Evolutionary conservation across 2,797 vertebrate genomes (phyloP).

Genomic region (Melanogrammus aeglefinus): DNA sequence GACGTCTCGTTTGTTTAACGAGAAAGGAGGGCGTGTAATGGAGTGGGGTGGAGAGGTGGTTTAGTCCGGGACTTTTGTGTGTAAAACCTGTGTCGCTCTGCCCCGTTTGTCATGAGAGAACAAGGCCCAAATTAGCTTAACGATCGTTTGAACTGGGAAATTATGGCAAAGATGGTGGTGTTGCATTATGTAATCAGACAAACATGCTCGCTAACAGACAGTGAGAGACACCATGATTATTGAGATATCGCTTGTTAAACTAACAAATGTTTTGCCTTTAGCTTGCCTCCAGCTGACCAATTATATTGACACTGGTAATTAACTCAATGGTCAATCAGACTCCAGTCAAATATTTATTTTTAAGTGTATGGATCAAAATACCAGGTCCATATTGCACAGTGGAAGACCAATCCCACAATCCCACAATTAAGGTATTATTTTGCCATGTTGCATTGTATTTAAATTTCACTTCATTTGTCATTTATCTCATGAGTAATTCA

Average conservation of each 20-base stretch:
- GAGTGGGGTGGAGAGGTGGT: neutral
- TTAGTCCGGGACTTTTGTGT: slow-evolving; percentile 22
- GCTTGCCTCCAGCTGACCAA: neutral
- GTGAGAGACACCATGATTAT: neutral
- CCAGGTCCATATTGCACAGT: neutral
- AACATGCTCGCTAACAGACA: neutral
- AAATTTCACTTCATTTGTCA: neutral
- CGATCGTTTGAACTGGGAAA: slow-evolving; percentile 28
- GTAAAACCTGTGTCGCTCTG: slow-evolving; percentile 18
- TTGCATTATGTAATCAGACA: neutral
- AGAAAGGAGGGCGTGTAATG: neutral
- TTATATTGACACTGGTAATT: neutral
- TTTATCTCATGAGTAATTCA: neutral
- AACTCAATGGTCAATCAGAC: neutral
- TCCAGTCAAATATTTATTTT: neutral
- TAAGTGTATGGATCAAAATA: neutral
- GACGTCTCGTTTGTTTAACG: slow-evolving; percentile 14
- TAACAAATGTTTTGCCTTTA: neutral
- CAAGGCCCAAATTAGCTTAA: slow-evolving; percentile 20
- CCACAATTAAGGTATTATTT: neutral
- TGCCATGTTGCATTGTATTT: neutral
- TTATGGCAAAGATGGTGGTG: neutral
- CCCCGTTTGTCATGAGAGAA: slow-evolving; percentile 24
- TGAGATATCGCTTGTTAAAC: neutral
- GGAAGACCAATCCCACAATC: neutral